phyloP scores from a whole-genome alignment of 2,888 invertebrate genomes.

The Drosophila mercatorum region DNA sequence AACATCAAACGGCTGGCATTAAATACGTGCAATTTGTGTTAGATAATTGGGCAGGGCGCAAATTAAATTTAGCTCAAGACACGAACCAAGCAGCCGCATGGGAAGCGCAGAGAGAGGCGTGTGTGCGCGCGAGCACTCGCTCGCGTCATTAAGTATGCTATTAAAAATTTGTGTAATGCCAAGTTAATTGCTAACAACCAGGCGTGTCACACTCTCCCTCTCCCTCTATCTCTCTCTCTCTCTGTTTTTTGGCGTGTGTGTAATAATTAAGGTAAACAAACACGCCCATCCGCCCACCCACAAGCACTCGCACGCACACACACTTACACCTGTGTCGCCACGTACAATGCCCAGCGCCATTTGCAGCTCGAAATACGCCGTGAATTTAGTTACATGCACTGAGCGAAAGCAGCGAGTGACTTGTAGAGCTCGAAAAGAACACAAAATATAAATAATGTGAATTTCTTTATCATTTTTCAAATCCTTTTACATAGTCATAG shows the following conservation, averaged over 20 bases:
- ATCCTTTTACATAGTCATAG: too few relatives aligned
- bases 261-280: conserved; percentile 67
- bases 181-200: conserved; percentile 76
- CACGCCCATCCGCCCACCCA: conserved; percentile 17
- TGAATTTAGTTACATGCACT: conserved; percentile 26
- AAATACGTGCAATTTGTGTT: conserved; percentile 45
- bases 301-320: conserved; percentile 8
- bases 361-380: conserved; percentile 40
- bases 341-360: conserved; percentile 41
- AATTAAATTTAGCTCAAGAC: conserved; percentile 27
- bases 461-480: too few relatives aligned
- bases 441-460: too few relatives aligned
- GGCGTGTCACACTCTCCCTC: conserved; percentile 2
- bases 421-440: too few relatives aligned
- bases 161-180: conserved; percentile 69
- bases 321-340: conserved; percentile 20
- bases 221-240: not conserved
- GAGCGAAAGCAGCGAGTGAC: not conserved
- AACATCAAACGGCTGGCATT: conserved; percentile 1
- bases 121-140: not conserved
- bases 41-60: conserved; percentile 39
- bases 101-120: not conserved
- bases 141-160: conserved; percentile 61
- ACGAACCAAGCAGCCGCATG: not conserved
- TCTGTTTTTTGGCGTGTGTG: conserved; percentile 41